These are phyloP conservation scores for Smithornis capensis DNA, from an alignment of 2,113 vertebrate species.

Conservation along the genomic window DNA sequence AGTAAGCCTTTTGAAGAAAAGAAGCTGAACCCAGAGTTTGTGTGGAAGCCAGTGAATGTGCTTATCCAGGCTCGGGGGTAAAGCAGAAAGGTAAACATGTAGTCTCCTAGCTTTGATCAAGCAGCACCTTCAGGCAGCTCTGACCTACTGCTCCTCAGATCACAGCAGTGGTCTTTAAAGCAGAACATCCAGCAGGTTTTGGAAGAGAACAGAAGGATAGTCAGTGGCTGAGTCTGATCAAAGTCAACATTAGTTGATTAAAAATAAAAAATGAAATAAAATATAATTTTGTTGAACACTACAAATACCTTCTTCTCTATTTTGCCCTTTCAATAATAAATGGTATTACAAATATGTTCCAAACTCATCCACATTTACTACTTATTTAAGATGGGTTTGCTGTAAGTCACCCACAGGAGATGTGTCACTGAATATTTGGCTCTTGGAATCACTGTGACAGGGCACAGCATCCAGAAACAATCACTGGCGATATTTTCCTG, in stretches of 20 bases:
- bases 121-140: conserved; percentile 27
- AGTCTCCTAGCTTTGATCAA: conserved; percentile 30
- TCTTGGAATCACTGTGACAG: background rate
- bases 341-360: background rate
- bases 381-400: background rate
- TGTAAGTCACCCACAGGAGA: background rate
- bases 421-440: background rate
- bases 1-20: background rate
- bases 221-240: background rate
- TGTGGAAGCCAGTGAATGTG: background rate
- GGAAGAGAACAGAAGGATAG: background rate
- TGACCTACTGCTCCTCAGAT: background rate
- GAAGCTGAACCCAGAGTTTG: background rate
- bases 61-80: background rate
- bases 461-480: background rate
- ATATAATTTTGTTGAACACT: background rate
- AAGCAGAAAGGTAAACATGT: background rate
- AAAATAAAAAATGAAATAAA: background rate
- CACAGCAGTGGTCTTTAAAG: conserved; percentile 2
- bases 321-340: background rate
- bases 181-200: background rate
- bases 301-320: background rate
- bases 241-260: background rate
- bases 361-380: background rate
- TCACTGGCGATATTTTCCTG: background rate